A percentile compares a stretch with the other conserved stretches of the same genome.
These are phyloP conservation scores for Eulemur coronatus DNA, from an alignment of 2,797 vertebrate species.

Conservation along the genomic window DNA sequence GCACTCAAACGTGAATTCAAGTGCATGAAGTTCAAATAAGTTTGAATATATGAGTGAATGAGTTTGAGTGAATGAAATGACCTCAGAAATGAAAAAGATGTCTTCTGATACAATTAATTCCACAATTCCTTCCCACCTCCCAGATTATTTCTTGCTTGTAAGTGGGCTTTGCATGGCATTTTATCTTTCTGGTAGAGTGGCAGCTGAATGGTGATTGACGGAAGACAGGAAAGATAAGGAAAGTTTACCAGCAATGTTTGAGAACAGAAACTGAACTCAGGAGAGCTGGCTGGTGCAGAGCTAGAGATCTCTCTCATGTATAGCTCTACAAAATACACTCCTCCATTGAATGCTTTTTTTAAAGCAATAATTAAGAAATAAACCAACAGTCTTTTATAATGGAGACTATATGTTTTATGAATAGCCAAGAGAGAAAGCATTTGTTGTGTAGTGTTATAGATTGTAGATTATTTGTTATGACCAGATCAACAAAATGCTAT, in stretches of 20 bases:
- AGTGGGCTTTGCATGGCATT: not conserved
- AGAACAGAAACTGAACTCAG: not conserved
- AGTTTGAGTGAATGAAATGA: not conserved
- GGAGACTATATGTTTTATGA: conserved; percentile 34
- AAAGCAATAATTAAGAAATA: conserved; percentile 38
- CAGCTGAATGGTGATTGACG: not conserved
- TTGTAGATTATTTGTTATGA: conserved; percentile 60
- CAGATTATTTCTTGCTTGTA: not conserved
- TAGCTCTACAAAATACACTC: not conserved
- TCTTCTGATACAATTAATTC: not conserved
- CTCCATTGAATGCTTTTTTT: not conserved
- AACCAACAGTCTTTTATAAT: conserved; percentile 39
- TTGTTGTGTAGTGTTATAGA: conserved; percentile 47
- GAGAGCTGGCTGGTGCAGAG: not conserved
- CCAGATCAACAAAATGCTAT: conserved; percentile 57
- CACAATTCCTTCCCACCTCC: not conserved
- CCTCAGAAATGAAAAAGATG: not conserved
- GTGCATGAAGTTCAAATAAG: not conserved
- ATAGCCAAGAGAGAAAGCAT: conserved; percentile 5
- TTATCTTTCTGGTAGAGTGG: not conserved
- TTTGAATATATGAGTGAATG: not conserved
- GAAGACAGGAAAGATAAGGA: not conserved
- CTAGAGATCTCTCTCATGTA: not conserved
- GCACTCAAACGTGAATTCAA: not conserved
- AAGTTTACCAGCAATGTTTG: not conserved